Evolutionary conservation across 2,113 vertebrate species (phyloP).

Genomic region (Eudorcas thomsonii): DNA sequence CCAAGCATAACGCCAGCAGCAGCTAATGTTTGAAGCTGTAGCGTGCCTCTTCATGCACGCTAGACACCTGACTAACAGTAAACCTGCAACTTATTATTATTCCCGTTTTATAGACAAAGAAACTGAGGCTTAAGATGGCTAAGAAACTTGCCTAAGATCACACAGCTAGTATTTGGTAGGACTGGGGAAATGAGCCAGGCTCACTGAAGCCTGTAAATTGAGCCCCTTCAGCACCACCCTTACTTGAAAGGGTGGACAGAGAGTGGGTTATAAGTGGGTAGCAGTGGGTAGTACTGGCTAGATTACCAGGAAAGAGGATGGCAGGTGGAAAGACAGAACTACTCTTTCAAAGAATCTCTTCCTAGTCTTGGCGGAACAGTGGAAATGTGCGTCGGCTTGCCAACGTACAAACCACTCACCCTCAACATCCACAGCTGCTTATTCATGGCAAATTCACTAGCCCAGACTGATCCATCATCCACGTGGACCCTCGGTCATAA

Average conservation of each 20-base stretch:
- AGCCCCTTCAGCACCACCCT: background rate
- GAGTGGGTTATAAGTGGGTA: rapidly evolving
- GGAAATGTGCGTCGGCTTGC: background rate
- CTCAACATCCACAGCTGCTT: rapidly evolving
- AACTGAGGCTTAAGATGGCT: background rate
- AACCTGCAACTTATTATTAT: background rate
- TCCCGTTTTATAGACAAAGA: background rate
- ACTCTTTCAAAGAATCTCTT: background rate
- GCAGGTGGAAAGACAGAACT: background rate
- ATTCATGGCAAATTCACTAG: background rate
- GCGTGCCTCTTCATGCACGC: background rate
- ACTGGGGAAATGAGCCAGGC: background rate
- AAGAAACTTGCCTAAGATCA: background rate
- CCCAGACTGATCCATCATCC: background rate
- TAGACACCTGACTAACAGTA: too few species aligned
- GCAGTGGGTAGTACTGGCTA: too few species aligned
- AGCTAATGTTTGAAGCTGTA: too few species aligned
- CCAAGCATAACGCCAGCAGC: background rate
- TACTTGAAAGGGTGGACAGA: background rate
- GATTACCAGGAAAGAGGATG: background rate
- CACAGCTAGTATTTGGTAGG: background rate
- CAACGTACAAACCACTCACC: rapidly evolving
- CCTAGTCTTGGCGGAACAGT: background rate
- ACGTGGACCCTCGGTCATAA: rapidly evolving
- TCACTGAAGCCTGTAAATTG: background rate